These are phyloP conservation scores for Microcebus lehilahytsara DNA, from an alignment of 2,113 vertebrate genomes.

Conservation along the genomic window DNA sequence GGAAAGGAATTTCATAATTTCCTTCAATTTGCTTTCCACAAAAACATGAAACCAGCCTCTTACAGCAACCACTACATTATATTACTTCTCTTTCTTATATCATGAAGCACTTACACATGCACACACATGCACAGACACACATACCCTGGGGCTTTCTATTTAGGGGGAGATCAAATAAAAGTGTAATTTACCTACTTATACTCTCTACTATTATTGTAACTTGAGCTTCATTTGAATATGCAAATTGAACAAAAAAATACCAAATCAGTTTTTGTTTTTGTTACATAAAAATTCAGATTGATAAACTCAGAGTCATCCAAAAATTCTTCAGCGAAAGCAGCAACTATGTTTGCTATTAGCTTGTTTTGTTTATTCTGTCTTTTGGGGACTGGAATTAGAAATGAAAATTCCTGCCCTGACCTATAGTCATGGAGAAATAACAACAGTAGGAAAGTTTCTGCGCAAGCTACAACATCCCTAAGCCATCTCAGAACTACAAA, in stretches of 20 bases:
- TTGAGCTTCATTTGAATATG: neutral
- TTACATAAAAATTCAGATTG: neutral
- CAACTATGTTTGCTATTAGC: neutral
- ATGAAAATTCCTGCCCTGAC: neutral
- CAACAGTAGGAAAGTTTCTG: neutral
- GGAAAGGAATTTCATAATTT: conserved; percentile 26
- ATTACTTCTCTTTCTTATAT: neutral
- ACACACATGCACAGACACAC: neutral
- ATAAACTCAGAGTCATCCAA: neutral
- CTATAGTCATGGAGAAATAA: neutral
- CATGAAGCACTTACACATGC: neutral
- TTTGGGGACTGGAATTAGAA: neutral
- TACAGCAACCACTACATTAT: neutral
- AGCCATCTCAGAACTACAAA: neutral
- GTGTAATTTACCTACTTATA: neutral
- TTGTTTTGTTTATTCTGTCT: neutral
- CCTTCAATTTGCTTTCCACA: neutral
- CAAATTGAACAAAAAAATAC: neutral
- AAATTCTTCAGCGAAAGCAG: neutral
- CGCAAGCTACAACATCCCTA: neutral
- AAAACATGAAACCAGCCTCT: neutral
- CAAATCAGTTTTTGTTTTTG: neutral
- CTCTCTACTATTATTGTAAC: neutral
- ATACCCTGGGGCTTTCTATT: neutral
- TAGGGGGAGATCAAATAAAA: neutral